Evolutionary conservation across 2,113 vertebrate species (phyloP).

Genomic region (Amblyornis subalaris): DNA sequence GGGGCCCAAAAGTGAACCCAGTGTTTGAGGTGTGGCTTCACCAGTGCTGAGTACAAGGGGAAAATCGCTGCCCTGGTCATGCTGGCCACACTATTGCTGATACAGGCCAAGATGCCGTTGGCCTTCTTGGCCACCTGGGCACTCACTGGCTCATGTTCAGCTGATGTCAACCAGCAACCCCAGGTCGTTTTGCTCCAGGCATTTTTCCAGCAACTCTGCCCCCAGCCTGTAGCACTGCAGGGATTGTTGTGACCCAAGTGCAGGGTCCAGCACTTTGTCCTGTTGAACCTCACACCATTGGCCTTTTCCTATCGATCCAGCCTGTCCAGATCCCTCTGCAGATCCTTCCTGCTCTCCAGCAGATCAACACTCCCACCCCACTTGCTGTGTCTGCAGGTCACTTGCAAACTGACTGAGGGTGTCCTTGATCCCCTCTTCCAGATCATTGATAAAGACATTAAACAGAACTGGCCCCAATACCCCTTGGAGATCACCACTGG

Average conservation of each 20-base stretch:
- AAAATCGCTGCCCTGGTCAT: not conserved
- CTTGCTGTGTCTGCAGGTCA: not conserved
- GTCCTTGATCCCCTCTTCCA: fast-evolving
- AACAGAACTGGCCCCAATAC: not conserved
- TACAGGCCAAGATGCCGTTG: not conserved
- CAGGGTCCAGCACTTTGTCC: not conserved
- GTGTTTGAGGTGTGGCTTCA: not conserved
- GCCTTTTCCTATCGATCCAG: not conserved
- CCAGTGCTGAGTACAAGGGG: not conserved
- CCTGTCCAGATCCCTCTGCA: not conserved
- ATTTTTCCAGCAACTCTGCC: not conserved
- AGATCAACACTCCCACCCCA: not conserved
- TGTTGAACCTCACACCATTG: fast-evolving
- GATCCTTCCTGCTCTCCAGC: not conserved
- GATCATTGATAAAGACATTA: fast-evolving
- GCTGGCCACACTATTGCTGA: not conserved
- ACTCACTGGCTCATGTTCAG: fast-evolving
- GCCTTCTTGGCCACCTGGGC: not conserved
- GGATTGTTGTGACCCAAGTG: not conserved
- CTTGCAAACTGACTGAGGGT: not conserved
- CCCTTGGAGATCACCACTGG: not conserved
- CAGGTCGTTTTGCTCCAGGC: not conserved
- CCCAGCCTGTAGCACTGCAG: not conserved
- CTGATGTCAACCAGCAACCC: not conserved
- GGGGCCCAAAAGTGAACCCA: not conserved